Base-by-base conservation (phyloP, 2,888 invertebrate genomes). In the Sialis fuliginosa region DNA sequence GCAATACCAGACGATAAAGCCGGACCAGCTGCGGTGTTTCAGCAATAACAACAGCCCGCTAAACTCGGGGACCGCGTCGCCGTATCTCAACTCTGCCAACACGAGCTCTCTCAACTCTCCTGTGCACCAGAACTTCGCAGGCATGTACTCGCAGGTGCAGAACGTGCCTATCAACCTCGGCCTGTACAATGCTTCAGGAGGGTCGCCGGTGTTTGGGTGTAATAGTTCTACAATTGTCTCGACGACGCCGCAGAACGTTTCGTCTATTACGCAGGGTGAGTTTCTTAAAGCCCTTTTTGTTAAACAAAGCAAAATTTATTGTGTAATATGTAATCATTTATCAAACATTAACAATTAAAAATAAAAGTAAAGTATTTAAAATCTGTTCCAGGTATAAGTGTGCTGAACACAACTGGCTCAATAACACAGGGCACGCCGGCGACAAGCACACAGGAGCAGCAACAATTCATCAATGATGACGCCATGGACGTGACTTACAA, bases 381-480 rank as follows among this genome's bases (percentile, higher is more conserved):
- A 33, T 41, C 34, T n/a, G 34, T 33, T 42, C 9, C 62, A 69
- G 83, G 85, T 7, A 72, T 86, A 5, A 84, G 83, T 57, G 82
- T 78, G 39, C 63, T 83, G 10, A 82, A 81, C 56, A 86, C 86
- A 0, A 75, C 76, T 56, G 49, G 71, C 66, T 84, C 84, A 4
- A 86, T 86, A 47, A 76, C 78, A 1, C 74, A 78, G 52, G 80
- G 86, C 6, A 84, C 83, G 0, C 83, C 85, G 0, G 60, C 63
- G 6, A 56, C 60, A 8, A 61, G 55, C 50, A 56, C 63, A 48
- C 50, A 53, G 48, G 53, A 54, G 47, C 54, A 58, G 41, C 45
- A 46, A 39, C 33, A 33, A 10, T 31, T 39, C n/a, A n/a, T 22
- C 12, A 37, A 42, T 6, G 47, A 47, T 34, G 30, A 42, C 9